Percentiles rank a stretch among this genome's conserved stretches.
Conservation (phyloP, 2,888 invertebrate genomes). For the Balanococcus diminutus region DNA sequence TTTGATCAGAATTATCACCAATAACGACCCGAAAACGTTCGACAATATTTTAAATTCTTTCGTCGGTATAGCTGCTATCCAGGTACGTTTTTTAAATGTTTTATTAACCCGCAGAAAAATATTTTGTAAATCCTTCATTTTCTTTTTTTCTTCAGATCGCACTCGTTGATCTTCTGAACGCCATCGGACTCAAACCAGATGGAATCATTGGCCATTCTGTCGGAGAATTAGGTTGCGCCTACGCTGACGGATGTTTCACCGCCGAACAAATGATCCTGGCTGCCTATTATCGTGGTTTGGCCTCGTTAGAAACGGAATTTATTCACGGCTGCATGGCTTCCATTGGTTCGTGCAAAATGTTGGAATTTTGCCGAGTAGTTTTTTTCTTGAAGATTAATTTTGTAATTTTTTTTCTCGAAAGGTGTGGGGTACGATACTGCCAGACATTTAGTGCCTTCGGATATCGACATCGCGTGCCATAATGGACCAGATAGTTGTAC, state of each 20-base stretch:
- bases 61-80: slow-evolving; percentile 74
- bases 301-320: slow-evolving; percentile 73
- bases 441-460: slow-evolving; percentile 72
- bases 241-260: slow-evolving; percentile 90
- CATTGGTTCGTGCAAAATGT: slow-evolving; percentile 82
- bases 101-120: neutral
- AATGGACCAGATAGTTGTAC: slow-evolving; percentile 85
- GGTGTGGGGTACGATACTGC: slow-evolving; percentile 72
- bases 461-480: slow-evolving; percentile 85
- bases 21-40: slow-evolving; percentile 68
- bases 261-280: slow-evolving; percentile 83
- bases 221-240: slow-evolving; percentile 93
- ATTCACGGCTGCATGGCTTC: slow-evolving; percentile 90
- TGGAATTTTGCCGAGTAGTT: neutral
- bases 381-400: neutral
- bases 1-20: slow-evolving; percentile 68
- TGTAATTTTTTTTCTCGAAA: neutral
- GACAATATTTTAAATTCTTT: slow-evolving; percentile 74
- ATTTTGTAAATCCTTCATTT: neutral
- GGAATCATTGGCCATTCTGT: slow-evolving; percentile 88
- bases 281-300: slow-evolving; percentile 82
- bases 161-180: slow-evolving; percentile 69
- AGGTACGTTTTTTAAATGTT: slow-evolving; percentile 61
- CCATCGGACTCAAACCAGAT: slow-evolving; percentile 70
- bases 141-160: slow-evolving; percentile 64